phyloP scores from a whole-genome alignment of 2,113 vertebrate genomes.

The Piprites chloris region DNA sequence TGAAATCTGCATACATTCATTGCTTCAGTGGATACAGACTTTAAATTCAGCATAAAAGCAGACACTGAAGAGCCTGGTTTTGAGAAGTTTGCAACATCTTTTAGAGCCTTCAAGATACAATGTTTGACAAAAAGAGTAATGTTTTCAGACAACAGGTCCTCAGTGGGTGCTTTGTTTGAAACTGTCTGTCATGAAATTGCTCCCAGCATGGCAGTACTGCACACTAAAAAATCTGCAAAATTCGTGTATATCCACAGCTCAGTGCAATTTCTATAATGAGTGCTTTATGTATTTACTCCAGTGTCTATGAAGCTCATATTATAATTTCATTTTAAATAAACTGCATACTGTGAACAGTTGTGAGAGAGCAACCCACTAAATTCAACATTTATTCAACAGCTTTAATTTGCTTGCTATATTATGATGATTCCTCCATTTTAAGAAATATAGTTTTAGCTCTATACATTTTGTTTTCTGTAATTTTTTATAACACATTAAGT shows the following conservation, averaged over 20 bases:
- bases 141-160: neutral
- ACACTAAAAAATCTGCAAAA: neutral
- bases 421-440: neutral
- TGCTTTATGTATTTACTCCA: neutral
- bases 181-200: neutral
- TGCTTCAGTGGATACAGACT: neutral
- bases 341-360: neutral
- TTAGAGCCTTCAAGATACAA: neutral
- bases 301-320: neutral
- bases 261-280: neutral
- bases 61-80: neutral
- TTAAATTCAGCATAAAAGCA: neutral
- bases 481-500: neutral
- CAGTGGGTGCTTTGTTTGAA: neutral
- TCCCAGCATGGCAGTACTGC: neutral
- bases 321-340: constrained; percentile 14
- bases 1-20: neutral
- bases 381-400: neutral
- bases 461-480: neutral
- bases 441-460: neutral
- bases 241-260: neutral
- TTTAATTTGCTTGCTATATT: neutral
- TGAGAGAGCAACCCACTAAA: neutral
- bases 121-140: neutral
- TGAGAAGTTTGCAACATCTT: neutral